These are phyloP conservation scores for Semicossyphus pulcher DNA, from an alignment of 2,113 vertebrate genomes.

Conservation along the genomic window DNA sequence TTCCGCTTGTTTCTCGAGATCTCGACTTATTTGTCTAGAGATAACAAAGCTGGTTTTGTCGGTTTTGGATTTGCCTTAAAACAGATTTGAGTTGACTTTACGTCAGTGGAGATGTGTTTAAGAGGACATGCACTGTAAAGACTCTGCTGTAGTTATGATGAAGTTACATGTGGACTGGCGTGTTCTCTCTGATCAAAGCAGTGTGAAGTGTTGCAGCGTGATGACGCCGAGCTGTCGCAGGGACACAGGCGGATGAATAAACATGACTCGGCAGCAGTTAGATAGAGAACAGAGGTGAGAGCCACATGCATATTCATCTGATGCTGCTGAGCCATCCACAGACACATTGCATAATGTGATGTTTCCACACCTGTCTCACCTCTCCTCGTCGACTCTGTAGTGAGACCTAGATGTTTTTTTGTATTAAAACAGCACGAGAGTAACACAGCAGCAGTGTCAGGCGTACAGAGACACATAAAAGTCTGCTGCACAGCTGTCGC, in stretches of 20 bases:
- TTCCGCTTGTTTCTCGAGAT: too few species aligned
- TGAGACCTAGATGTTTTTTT: too few species aligned
- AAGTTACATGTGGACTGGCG: background rate
- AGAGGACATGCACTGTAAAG: background rate
- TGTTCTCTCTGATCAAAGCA: conserved; percentile 21
- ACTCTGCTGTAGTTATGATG: background rate
- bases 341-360: background rate
- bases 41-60: too few species aligned
- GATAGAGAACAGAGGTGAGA: conserved; percentile 5
- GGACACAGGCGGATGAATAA: conserved; percentile 30
- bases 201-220: background rate
- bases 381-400: too few species aligned
- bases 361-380: conserved; percentile 1
- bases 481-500: background rate
- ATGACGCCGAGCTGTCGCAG: conserved; percentile 12
- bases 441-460: background rate
- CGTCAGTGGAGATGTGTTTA: too few species aligned
- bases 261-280: conserved; percentile 47
- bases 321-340: background rate
- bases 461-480: background rate
- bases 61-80: too few species aligned
- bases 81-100: too few species aligned
- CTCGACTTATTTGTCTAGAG: too few species aligned
- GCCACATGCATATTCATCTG: conserved; percentile 27
- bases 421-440: background rate